Conservation (phyloP, 2,797 vertebrate genomes). For the Pitangus sulphuratus region DNA sequence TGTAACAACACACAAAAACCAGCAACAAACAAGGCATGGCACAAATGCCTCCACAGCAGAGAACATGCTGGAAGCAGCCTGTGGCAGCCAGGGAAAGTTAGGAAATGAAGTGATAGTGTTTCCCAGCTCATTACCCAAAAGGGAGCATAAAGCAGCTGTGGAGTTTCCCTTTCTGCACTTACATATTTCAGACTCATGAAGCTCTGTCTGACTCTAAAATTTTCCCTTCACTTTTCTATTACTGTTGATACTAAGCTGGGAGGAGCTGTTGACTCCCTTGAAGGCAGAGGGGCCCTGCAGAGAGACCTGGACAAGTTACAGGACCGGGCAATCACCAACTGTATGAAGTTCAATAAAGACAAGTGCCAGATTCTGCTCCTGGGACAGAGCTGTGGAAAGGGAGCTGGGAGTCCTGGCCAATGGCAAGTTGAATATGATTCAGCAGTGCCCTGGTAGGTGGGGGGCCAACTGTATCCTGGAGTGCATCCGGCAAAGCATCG, state of each 20-base stretch:
- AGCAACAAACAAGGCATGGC: background rate
- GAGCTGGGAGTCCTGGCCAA: fast-evolving
- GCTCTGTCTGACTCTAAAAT: background rate
- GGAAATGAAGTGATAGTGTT: background rate
- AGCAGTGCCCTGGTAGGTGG: background rate
- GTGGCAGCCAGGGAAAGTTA: background rate
- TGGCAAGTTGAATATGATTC: background rate
- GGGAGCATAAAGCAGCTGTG: background rate
- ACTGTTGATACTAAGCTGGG: background rate
- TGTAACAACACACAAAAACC: background rate
- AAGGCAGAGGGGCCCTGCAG: background rate
- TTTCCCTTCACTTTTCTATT: background rate
- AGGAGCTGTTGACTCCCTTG: fast-evolving
- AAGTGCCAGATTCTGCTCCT: background rate
- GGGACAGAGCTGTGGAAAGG: background rate
- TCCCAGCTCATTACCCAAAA: background rate
- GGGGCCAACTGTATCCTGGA: fast-evolving
- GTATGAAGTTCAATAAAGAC: background rate
- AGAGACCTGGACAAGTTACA: background rate
- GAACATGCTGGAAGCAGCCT: background rate
- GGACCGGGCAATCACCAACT: background rate
- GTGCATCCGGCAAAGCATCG: fast-evolving
- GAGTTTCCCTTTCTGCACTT: background rate
- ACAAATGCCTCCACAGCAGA: background rate
- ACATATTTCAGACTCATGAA: background rate